phyloP scores from a whole-genome alignment of 1,140 invertebrate genomes.

The Pteromalus puparum region DNA sequence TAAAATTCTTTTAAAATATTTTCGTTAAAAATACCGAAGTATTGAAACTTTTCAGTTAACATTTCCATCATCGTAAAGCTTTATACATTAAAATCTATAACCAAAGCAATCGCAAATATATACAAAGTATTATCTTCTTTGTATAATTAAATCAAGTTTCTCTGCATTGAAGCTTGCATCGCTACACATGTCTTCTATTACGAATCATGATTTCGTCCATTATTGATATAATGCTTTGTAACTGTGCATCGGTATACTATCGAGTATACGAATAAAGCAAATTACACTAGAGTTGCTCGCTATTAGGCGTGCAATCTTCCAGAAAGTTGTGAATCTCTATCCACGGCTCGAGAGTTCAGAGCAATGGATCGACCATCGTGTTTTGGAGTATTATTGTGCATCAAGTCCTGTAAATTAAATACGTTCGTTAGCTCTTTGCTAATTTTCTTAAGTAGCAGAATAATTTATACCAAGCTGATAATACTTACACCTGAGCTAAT shows the following conservation, averaged over 20 bases:
- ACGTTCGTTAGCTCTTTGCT: neutral
- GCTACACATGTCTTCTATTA: neutral
- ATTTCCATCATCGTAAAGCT: neutral
- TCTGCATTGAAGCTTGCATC: neutral
- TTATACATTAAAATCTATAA: constrained; percentile 15
- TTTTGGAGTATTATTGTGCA: constrained; percentile 28
- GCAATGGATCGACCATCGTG: neutral
- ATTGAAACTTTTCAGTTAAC: neutral
- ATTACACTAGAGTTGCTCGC: neutral
- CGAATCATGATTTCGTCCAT: constrained; percentile 6
- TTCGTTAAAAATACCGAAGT: constrained; percentile 1
- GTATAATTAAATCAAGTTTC: neutral
- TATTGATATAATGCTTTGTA: constrained; percentile 24
- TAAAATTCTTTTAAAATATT: constrained; percentile 26
- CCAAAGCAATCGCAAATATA: neutral
- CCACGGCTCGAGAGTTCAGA: constrained; percentile 6
- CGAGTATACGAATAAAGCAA: neutral
- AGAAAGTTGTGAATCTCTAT: neutral
- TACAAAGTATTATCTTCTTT: neutral
- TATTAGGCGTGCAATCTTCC: neutral
- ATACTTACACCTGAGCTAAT: constrained; percentile 26
- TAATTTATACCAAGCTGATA: neutral
- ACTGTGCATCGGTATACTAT: neutral
- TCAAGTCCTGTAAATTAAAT: constrained; percentile 12
- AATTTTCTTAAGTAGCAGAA: neutral